Evolutionary conservation across 2,888 invertebrate genomes (phyloP), one percentile per base, ranked within the genome.

Genomic region (Nymphalis c-album): DNA sequence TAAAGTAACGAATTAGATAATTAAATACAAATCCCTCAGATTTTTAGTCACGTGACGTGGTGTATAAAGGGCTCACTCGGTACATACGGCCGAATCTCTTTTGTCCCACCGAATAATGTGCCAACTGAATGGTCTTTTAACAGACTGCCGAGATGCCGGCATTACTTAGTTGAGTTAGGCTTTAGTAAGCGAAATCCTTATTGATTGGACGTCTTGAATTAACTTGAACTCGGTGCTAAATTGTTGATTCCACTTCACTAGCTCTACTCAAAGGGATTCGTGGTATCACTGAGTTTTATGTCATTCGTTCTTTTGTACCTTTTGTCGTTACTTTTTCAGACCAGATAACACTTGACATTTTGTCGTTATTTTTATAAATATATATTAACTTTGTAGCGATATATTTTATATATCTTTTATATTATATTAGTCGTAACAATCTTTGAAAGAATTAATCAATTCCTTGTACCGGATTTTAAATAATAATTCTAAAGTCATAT

Each of bases 141-240:
- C 71, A 73, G 75, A 72, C 72, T 74, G 71, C 62, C 68, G 68
- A 74, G 74, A 71, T 71, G 71, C 67, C 71, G 73, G 72, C 71
- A 71, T 74, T 73, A 67, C 69, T 71, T 67, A 68, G 67, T 60
- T 40, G 67, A 69, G 71, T 69, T 64, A 71, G 67, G 66, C 71
- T 71, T 64, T 62, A 68, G 70, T 70, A 70, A 70, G 70, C 70
- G 68, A 71, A 70, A 71, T 71, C 69, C 67, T 69, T 71, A 67
- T 69, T 71, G 67, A 69, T 69, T 67, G 66, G 69, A 59, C 58
- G 64, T 59, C 71, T 67, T 63, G 67, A 69, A 71, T 69, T 64
- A 69, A 67, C 69, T 64, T 59, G 65, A 67, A 55, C 62, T 59
- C 48, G 50, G 62, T 61, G 60, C 65, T 50, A 71, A 71, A 71